Evolutionary conservation across 2,113 vertebrate species (phyloP).

Genomic region (Anseranas semipalmata): DNA sequence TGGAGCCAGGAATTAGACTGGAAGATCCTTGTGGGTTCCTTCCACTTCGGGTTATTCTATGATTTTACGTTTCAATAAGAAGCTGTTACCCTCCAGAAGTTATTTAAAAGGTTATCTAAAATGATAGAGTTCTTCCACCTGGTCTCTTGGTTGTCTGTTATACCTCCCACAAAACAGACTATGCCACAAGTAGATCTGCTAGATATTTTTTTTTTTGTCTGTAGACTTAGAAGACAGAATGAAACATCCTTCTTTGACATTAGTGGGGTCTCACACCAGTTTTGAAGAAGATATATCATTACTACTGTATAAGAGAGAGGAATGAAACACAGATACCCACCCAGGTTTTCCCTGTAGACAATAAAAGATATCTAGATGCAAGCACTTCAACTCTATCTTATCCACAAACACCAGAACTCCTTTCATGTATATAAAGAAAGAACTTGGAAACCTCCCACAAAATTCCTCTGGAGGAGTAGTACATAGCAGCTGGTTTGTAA

Average conservation of each 20-base stretch:
- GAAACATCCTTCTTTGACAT: not conserved
- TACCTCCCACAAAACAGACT: not conserved
- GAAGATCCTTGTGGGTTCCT: too few relatives aligned
- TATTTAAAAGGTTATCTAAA: not conserved
- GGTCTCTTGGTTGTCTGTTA: not conserved
- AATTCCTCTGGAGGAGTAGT: constrained; percentile 5
- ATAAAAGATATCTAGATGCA: not conserved
- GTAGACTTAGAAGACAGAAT: not conserved
- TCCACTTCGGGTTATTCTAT: too few relatives aligned
- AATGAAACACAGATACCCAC: not conserved
- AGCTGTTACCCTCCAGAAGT: not conserved
- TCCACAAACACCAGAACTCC: not conserved
- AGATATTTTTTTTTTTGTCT: not conserved
- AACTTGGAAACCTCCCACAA: constrained; percentile 35
- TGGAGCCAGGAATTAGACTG: too few relatives aligned
- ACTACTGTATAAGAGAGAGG: not conserved
- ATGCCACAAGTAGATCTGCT: not conserved
- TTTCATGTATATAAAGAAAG: not conserved
- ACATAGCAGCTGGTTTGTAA: constrained; percentile 20
- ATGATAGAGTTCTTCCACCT: not conserved
- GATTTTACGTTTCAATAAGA: not conserved
- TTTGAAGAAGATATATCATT: not conserved
- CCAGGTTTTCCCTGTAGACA: not conserved
- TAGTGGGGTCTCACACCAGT: not conserved
- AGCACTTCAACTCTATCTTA: not conserved